These are phyloP conservation scores for Drosophila gunungcola DNA, from an alignment of 1,140 invertebrate genomes.

Conservation along the genomic window DNA sequence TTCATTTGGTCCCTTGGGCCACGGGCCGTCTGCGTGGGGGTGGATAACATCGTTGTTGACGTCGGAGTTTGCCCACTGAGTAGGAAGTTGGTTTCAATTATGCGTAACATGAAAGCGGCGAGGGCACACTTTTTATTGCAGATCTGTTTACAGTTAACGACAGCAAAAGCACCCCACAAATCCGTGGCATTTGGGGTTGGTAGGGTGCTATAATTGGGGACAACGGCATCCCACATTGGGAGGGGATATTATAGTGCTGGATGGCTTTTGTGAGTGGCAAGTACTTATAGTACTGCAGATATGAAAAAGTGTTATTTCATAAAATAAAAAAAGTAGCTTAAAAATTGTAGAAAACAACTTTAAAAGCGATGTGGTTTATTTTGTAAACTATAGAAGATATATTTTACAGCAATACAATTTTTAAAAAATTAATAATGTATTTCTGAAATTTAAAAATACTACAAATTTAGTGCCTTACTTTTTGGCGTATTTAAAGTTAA, in stretches of 20 bases:
- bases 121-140: constrained; percentile 10
- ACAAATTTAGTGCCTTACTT: too few relatives aligned
- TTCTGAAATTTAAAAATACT: too few relatives aligned
- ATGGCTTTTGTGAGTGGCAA: neutral
- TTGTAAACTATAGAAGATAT: too few relatives aligned
- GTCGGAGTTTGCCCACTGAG: constrained; percentile 52
- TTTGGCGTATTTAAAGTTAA: too few relatives aligned
- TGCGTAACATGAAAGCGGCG: constrained; percentile 69
- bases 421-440: too few relatives aligned
- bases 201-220: constrained; percentile 55
- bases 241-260: neutral
- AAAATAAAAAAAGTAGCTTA: too few relatives aligned
- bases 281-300: too few relatives aligned
- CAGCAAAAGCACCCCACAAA: constrained; percentile 11
- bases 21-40: constrained; percentile 21
- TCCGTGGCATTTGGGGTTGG: constrained; percentile 15
- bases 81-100: constrained; percentile 73
- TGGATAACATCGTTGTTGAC: constrained; percentile 25
- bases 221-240: constrained; percentile 5
- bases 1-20: neutral
- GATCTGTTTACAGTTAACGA: constrained; percentile 10
- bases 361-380: too few relatives aligned
- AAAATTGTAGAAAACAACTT: too few relatives aligned
- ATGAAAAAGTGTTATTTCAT: too few relatives aligned
- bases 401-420: too few relatives aligned